A percentile compares a stretch with the other conserved stretches of the same genome.
phyloP scores from a whole-genome alignment of 1,140 invertebrate species.

The Ladona fulva region DNA sequence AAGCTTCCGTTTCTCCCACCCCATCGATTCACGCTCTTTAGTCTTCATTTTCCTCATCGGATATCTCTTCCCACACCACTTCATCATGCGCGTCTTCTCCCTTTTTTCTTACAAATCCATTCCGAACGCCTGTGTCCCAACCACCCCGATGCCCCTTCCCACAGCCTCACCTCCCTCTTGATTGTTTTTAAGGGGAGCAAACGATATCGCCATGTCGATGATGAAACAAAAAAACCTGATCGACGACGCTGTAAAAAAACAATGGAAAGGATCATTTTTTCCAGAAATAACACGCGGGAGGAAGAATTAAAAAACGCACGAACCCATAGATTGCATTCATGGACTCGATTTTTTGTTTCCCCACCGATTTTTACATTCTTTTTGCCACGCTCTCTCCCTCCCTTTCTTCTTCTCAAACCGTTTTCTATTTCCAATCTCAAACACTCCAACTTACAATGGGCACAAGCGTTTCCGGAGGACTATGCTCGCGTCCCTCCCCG shows the following conservation, averaged over 20 bases:
- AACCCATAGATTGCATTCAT: not conserved
- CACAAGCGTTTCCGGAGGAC: not conserved
- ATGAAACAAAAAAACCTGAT: not conserved
- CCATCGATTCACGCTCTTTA: too few relatives aligned
- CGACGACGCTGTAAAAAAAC: too few relatives aligned
- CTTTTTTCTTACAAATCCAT: not conserved
- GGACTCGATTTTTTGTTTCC: not conserved
- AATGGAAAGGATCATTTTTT: too few relatives aligned
- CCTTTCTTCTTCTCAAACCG: not conserved
- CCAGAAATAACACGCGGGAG: not conserved
- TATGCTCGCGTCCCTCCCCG: not conserved
- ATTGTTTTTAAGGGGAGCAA: slow-evolving; percentile 6
- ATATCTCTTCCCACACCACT: too few relatives aligned
- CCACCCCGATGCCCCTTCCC: not conserved
- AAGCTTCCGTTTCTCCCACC: too few relatives aligned
- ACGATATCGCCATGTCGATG: not conserved
- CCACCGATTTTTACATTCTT: not conserved
- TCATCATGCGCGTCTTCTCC: too few relatives aligned
- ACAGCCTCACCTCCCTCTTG: not conserved
- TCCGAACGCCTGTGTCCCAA: not conserved
- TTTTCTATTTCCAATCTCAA: slow-evolving; percentile 10
- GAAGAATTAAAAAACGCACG: not conserved
- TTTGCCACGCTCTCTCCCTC: not conserved
- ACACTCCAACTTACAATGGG: slow-evolving; percentile 8
- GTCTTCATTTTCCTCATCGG: too few relatives aligned